Percentiles rank a stretch among this genome's conserved stretches.
These are phyloP conservation scores for Pristionchus arcanus DNA, from an alignment of 2,888 invertebrate species.

Conservation along the genomic window DNA sequence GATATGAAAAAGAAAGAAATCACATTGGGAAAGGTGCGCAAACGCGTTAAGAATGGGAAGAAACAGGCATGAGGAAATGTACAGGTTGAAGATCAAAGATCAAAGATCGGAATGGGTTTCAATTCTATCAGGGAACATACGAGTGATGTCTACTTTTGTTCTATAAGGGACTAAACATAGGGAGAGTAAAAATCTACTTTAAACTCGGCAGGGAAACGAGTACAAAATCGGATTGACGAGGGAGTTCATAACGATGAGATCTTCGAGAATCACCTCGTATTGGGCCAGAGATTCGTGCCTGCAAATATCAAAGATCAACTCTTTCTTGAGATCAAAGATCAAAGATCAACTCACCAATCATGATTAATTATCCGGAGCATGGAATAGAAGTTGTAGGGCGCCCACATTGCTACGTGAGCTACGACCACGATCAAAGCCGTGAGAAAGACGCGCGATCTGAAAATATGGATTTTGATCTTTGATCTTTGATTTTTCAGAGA, in stretches of 20 bases:
- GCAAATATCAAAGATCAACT: conserved; percentile 8
- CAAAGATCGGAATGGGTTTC: neutral
- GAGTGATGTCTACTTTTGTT: neutral
- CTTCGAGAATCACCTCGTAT: conserved; percentile 70
- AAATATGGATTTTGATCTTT: neutral
- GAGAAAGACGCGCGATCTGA: conserved; percentile 71
- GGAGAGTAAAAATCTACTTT: neutral
- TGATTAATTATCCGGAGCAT: conserved; percentile 60
- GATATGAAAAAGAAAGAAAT: conserved; percentile 22
- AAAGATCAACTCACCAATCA: conserved; percentile 55
- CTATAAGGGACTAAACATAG: neutral
- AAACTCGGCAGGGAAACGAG: conserved; percentile 57
- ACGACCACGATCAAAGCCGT: conserved; percentile 72
- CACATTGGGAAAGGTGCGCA: neutral
- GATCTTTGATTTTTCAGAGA: neutral
- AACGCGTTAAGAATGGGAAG: neutral
- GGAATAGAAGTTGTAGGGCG: conserved; percentile 73
- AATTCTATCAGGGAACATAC: neutral
- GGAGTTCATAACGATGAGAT: conserved; percentile 74
- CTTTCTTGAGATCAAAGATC: neutral
- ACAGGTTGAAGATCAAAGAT: neutral
- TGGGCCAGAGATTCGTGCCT: conserved; percentile 57
- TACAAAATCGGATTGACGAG: conserved; percentile 76
- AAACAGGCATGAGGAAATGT: neutral
- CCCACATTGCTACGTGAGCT: conserved; percentile 72